These are phyloP conservation scores for Pygocentrus nattereri DNA, from an alignment of 2,797 vertebrate genomes.

Conservation along the genomic window DNA sequence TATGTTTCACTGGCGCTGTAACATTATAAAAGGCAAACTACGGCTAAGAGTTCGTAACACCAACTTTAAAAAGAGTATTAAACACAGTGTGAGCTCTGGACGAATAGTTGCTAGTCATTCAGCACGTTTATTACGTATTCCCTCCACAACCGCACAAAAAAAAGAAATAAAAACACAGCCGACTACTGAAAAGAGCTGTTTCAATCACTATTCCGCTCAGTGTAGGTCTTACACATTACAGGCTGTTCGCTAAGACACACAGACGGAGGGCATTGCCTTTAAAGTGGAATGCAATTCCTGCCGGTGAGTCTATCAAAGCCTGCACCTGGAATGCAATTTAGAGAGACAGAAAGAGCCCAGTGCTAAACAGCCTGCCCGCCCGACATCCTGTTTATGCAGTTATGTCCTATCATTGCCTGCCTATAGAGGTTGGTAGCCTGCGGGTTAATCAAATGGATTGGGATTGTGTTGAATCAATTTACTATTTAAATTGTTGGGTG, in stretches of 20 bases:
- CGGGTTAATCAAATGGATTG: slow-evolving; percentile 24
- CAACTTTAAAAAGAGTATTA: neutral
- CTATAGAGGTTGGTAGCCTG: slow-evolving; percentile 21
- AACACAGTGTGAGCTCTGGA: neutral
- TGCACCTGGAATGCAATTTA: slow-evolving; percentile 10
- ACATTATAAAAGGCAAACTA: neutral
- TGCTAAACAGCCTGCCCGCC: neutral
- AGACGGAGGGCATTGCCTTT: slow-evolving; percentile 2
- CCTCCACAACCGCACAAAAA: neutral
- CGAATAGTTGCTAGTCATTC: neutral
- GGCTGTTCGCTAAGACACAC: neutral
- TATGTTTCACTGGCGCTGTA: no score
- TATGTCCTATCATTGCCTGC: slow-evolving; percentile 16
- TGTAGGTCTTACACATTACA: neutral
- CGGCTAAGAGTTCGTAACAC: neutral
- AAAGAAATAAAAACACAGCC: neutral
- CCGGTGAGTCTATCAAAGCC: neutral
- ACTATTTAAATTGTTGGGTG: slow-evolving; percentile 1
- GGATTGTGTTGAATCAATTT: slow-evolving; percentile 11
- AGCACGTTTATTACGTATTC: neutral
- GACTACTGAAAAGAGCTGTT: neutral
- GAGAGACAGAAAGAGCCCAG: neutral
- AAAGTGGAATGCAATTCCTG: neutral
- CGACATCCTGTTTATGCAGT: neutral
- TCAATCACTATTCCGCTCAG: neutral